Base-by-base conservation (phyloP, 2,888 invertebrate genomes). In the Mythimna impura region DNA sequence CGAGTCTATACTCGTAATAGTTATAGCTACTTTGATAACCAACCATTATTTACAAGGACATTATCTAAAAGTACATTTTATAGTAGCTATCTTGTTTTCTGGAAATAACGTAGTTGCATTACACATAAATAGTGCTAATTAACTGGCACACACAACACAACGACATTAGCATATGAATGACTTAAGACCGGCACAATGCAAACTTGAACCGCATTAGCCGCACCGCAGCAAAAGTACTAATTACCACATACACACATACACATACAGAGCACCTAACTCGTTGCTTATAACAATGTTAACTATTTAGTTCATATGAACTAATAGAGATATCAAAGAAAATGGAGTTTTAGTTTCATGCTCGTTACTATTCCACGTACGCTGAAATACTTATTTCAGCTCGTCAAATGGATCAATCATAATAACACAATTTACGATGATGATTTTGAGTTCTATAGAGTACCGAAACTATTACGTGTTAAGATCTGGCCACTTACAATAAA, bases 101-200 rank as follows among this genome's bases (percentile, higher is more conserved):
- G 22, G 50, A 58, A 77, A 50, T n/a, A 73, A 25, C 25, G 7
- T 7, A 34, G 50, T 54, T 52, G 63, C 63, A 36, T 63, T 73
- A 36, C 22, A 55, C 55, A 40, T 40, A 30, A 25, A 43, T n/a
- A 17, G 22, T 43, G 52, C 54, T 76, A 80, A 76, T 74, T 74
- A 76, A 58, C 64, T 80, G 47, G 47, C 54, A 20, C 43, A 52
- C 9, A 73, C 55, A 36, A 73, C 60, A 54, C 62, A 22, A 30
- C 55, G n/a, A 30, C 30, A 80, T 80, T 80, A 79, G 43, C 83
- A 83, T 73, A 74, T 63, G 84, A 80, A 83, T 73, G 68, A 69
- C 63, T 83, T 64, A 74, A 80, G 76, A 70, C 81, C 81, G 55
- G 14, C 60, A 40, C 60, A 60, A 66, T n/a, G 62, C 63, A 60